Evolutionary conservation across 2,113 vertebrate genomes (phyloP).

Genomic region (Podiceps cristatus): DNA sequence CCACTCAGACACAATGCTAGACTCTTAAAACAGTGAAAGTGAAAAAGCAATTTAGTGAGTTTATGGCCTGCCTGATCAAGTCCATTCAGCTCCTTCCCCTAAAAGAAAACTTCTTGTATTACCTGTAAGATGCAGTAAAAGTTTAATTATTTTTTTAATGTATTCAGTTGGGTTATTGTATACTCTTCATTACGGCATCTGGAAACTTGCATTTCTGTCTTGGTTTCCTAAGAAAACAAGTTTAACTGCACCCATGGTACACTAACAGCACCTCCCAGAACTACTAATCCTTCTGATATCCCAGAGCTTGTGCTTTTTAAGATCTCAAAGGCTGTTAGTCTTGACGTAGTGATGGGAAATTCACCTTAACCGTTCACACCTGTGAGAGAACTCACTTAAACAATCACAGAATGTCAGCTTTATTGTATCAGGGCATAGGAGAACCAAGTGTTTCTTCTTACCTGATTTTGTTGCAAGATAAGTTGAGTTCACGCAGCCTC

Average conservation of each 20-base stretch:
- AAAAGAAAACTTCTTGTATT: background rate
- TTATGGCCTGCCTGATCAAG: background rate
- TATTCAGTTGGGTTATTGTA: background rate
- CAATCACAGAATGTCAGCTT: background rate
- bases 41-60: background rate
- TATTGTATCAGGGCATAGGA: background rate
- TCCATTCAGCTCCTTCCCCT: background rate
- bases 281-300: background rate
- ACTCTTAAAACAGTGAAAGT: background rate
- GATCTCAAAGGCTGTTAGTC: background rate
- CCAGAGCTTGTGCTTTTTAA: background rate
- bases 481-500: conserved; percentile 83
- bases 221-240: background rate
- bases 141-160: background rate
- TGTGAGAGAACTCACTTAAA: background rate
- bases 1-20: background rate
- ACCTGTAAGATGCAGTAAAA: background rate
- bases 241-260: background rate
- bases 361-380: background rate
- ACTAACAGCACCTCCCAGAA: background rate
- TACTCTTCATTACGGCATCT: background rate
- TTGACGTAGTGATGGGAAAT: background rate
- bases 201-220: background rate
- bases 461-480: conserved; percentile 86
- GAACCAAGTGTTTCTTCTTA: conserved; percentile 6